Conservation (phyloP, 2,113 vertebrate species). For the Entomyzon cyanotis region DNA sequence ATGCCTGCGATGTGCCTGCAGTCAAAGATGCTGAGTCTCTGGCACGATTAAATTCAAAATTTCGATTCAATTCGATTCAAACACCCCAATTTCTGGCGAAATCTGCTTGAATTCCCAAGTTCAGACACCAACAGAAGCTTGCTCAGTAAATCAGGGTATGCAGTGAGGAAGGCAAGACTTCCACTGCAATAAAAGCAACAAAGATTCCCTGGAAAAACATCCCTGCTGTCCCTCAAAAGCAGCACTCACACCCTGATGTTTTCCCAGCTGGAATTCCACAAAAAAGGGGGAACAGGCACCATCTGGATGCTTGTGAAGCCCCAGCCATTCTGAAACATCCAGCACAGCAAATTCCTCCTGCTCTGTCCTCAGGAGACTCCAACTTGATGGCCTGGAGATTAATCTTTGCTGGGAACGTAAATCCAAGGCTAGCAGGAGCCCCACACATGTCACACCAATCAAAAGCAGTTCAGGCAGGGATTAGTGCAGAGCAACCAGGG, state of each 20-base stretch:
- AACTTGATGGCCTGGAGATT: constrained; percentile 9
- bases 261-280: too few species aligned
- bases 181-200: background rate
- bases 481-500: background rate
- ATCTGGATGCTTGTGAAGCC: too few species aligned
- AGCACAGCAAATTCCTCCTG: too few species aligned
- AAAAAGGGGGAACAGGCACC: too few species aligned
- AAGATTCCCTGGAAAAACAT: background rate
- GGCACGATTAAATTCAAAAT: background rate
- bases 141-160: background rate
- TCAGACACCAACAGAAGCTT: background rate
- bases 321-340: too few species aligned
- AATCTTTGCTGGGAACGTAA: background rate
- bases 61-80: background rate
- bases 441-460: constrained; percentile 4
- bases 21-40: background rate
- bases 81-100: rapidly evolving
- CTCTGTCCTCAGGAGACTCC: background rate
- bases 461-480: background rate
- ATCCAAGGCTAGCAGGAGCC: background rate
- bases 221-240: background rate
- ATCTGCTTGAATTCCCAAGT: background rate
- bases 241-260: too few species aligned
- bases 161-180: background rate
- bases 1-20: background rate